Base-by-base conservation (phyloP, 2,888 invertebrate genomes). In the Leucozona laternaria region DNA sequence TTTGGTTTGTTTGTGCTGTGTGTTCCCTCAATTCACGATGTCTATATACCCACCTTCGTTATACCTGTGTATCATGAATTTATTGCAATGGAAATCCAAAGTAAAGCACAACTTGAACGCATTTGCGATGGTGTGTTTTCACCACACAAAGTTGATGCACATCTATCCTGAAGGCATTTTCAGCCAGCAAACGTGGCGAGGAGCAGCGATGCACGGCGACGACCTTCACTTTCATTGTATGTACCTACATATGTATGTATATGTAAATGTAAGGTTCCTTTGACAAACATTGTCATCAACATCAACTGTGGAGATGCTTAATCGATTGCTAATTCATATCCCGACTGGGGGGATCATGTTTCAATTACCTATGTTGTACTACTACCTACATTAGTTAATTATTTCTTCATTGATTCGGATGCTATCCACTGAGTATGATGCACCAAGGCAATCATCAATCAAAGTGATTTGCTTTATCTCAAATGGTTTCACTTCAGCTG, bases 401-500 rank as follows among this genome's bases (percentile, higher is more conserved):
- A 86, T 86, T 86, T 86, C 86, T 78, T 75, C 77, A 86, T 81
- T 81, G 81, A 86, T 73, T 75, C 77, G 78, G 64, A 86, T 78
- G 73, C 81, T 70, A 70, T 77, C 22, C 78, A 60, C 22, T 62
- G 68, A 48, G 58, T 60, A 73, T 50, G 50, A 68, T 78, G 76
- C 86, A 81, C 64, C 55, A 62, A 73, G 90, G 89, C 90, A 91
- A 91, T 91, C 91, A 91, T 91, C 91, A 91, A 91, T 91, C 91
- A 91, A 90, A 89, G 90, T 91, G 91, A 91, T 91, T 91, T 91
- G 90, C 90, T 90, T 89, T 89, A 91, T 88, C 88, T 89, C 84
- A 77, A 78, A 60, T 79, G 70, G 66, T 77, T 68, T 55, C 72
- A 77, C 80, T 85, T 85, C 79, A 60, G 77, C 70, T 80, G 43